phyloP scores from a whole-genome alignment of 2,888 invertebrate species.

The Seladonia tumulorum region DNA sequence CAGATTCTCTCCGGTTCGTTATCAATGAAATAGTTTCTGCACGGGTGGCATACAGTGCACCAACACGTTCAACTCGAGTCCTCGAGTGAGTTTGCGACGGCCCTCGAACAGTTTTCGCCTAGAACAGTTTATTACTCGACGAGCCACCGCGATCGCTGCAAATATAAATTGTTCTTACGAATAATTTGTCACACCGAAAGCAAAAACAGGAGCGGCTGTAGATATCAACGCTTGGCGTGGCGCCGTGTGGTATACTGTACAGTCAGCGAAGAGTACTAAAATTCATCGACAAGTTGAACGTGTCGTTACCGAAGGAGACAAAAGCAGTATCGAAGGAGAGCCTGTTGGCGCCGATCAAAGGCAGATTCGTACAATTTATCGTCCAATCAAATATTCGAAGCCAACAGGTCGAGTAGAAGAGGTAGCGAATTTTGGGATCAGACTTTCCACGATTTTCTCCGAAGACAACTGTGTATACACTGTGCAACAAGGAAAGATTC shows the following conservation, averaged over 20 bases:
- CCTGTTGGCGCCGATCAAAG: neutral
- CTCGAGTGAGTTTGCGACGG: neutral
- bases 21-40: neutral
- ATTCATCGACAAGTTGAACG: constrained; percentile 3
- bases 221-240: neutral
- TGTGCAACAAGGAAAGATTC: neutral
- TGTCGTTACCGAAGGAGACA: neutral
- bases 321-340: neutral
- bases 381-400: neutral
- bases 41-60: neutral
- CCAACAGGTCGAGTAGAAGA: neutral
- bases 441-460: neutral
- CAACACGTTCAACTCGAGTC: constrained; percentile 7
- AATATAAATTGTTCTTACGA: constrained; percentile 10
- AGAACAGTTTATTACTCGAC: neutral
- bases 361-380: too few species aligned
- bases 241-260: neutral
- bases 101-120: neutral
- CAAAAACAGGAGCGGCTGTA: neutral
- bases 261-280: constrained; percentile 18
- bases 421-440: neutral
- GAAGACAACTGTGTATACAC: neutral
- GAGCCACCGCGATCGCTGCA: neutral
- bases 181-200: constrained; percentile 11
- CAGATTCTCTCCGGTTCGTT: neutral